Evolutionary conservation across 2,888 invertebrate species (phyloP), one percentile per base, ranked within the genome.

Genomic region (Dasysyrphus albostriatus): DNA sequence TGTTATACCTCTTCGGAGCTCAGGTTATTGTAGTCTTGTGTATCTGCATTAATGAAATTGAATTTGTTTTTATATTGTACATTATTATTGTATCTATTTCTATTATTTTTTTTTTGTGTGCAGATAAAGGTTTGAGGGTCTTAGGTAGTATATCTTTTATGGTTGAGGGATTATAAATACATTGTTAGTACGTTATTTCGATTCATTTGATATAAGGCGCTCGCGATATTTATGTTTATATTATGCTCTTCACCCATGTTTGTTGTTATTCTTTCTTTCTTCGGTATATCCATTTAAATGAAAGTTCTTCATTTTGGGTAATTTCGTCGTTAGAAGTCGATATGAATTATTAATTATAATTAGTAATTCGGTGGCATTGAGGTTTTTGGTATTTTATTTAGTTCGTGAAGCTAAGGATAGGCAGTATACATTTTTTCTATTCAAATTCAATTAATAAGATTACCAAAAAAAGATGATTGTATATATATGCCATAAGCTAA

Each of bases 31-130:
- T 70, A 37, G 19, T 12, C 49, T 67, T 67, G 34, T 49, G 67
- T 87, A 59, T 61, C 72, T 81, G 76, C 81, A 85, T 80, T 85
- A 82, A 87, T 83, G 85, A 83, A 87, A 87, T 87, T 87, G 85
- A 78, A 83, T 87, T 87, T 78, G 77, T 82, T 78, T 82, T 65
- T 70, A 69, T 76, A 67, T 61, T 67, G 81, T 75, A 34, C 67
- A 81, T 70, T 80, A 47, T 69, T 79, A 61, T 61, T 69, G 47
- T 75, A 44, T 65, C 54, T 78, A n/a, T 70, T 42, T 51, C 24
- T 59, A 6, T 59, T 58, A n/a, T n/a, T n/a, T n/a, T 39, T 73
- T 37, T 32, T 9, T 19, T 54, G 8, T 51, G 24, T 58, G 32
- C 5, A 59, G 47, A 65, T 65, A 49, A 47, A n/a, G 29, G 10